These are phyloP conservation scores for Xanthia togata DNA, from an alignment of 2,888 invertebrate genomes.

Conservation along the genomic window DNA sequence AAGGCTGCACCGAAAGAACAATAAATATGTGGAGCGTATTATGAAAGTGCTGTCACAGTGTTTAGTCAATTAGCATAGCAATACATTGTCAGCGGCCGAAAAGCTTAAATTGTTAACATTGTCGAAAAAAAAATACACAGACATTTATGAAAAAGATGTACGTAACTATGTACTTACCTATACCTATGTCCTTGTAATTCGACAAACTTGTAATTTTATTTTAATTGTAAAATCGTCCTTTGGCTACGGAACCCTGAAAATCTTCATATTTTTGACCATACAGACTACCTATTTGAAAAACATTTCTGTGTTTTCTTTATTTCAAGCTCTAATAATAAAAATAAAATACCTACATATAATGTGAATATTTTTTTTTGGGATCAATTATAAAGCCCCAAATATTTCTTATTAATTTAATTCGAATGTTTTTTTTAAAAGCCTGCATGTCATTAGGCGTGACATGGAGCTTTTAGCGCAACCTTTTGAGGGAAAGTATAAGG, in stretches of 20 bases:
- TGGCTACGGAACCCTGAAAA: not conserved
- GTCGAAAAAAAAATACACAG: conserved; percentile 19
- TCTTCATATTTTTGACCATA: not conserved
- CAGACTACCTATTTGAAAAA: not conserved
- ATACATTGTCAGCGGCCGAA: conserved; percentile 29
- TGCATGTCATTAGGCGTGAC: not conserved
- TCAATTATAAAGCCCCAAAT: not conserved
- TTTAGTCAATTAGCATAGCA: conserved; percentile 37
- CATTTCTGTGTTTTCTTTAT: not conserved
- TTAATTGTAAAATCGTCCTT: not conserved
- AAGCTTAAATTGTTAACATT: conserved; percentile 14
- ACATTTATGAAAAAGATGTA: not conserved
- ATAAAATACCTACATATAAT: too few species aligned
- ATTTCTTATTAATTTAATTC: not conserved
- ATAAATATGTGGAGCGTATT: conserved; percentile 47
- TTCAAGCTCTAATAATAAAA: not conserved
- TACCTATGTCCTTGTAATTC: not conserved
- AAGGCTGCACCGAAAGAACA: conserved; percentile 17
- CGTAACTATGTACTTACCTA: too few species aligned
- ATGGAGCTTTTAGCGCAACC: not conserved
- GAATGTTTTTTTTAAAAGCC: not conserved
- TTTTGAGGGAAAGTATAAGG: not conserved
- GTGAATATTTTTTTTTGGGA: conserved; percentile 1
- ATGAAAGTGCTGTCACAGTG: conserved; percentile 51
- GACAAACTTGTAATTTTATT: not conserved